A percentile compares a stretch with the other conserved stretches of the same genome.
Evolutionary conservation across 2,797 vertebrate species (phyloP).

Genomic region (Enteromius viviparus): DNA sequence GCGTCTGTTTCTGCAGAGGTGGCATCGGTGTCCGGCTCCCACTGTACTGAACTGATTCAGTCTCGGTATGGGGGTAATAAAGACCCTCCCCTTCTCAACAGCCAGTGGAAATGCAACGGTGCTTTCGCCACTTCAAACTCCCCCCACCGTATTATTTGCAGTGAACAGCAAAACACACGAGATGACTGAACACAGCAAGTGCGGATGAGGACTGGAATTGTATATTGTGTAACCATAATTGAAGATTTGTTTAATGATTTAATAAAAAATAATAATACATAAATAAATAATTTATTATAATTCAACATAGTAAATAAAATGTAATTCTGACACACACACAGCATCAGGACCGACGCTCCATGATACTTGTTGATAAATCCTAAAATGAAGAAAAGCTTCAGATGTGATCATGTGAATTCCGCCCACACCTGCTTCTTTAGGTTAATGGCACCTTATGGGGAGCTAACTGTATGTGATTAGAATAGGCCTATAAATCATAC

Average conservation of each 20-base stretch:
- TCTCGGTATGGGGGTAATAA: constrained; percentile 54
- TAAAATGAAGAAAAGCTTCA: neutral
- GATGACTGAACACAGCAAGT: neutral
- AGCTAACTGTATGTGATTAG: neutral
- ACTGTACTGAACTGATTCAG: constrained; percentile 72
- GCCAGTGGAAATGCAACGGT: neutral
- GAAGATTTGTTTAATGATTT: neutral
- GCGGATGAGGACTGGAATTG: neutral
- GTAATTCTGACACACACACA: neutral
- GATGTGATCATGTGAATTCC: neutral
- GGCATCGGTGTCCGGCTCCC: constrained; percentile 63
- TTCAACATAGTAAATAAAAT: too few relatives aligned
- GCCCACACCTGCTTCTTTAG: neutral
- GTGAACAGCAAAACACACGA: neutral
- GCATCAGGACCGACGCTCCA: neutral
- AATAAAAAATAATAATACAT: too few relatives aligned
- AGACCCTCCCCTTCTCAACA: constrained; percentile 62
- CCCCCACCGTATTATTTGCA: neutral
- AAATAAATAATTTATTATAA: too few relatives aligned
- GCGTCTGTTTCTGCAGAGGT: constrained; percentile 51
- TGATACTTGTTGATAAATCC: neutral
- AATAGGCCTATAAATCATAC: neutral
- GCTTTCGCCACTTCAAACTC: neutral
- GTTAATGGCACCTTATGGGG: neutral
- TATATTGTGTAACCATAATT: neutral